These are phyloP conservation scores for Megaceryle maxima DNA, from an alignment of 2,113 vertebrate species.

Conservation along the genomic window DNA sequence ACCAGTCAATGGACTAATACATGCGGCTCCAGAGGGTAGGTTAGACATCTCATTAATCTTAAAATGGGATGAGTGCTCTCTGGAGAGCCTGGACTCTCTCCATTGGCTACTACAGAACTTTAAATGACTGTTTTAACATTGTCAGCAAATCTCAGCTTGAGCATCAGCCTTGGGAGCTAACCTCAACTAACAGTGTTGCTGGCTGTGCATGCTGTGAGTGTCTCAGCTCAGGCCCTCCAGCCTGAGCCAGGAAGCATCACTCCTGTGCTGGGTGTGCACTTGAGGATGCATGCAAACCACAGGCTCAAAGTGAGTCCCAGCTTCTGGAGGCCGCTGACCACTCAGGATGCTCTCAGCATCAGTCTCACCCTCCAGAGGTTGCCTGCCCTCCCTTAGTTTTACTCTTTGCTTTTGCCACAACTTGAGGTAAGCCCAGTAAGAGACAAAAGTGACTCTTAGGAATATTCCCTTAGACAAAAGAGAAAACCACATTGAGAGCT, in stretches of 20 bases:
- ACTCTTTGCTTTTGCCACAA: not conserved
- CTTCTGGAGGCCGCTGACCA: not conserved
- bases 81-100: not conserved
- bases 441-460: not conserved
- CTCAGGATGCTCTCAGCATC: not conserved
- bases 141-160: not conserved
- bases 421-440: not conserved
- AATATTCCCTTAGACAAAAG: not conserved
- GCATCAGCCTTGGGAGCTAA: not conserved
- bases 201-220: fast-evolving
- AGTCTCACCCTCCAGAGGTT: not conserved
- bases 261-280: not conserved
- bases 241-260: not conserved
- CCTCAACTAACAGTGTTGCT: fast-evolving
- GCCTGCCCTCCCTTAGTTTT: not conserved
- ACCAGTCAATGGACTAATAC: not conserved
- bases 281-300: not conserved
- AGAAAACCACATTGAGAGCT: not conserved
- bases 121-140: not conserved
- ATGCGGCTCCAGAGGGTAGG: not conserved
- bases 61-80: not conserved
- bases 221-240: not conserved
- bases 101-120: not conserved
- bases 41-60: not conserved
- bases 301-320: not conserved